These are phyloP conservation scores for Eudemis profundana DNA, from an alignment of 2,888 invertebrate genomes.

Conservation along the genomic window DNA sequence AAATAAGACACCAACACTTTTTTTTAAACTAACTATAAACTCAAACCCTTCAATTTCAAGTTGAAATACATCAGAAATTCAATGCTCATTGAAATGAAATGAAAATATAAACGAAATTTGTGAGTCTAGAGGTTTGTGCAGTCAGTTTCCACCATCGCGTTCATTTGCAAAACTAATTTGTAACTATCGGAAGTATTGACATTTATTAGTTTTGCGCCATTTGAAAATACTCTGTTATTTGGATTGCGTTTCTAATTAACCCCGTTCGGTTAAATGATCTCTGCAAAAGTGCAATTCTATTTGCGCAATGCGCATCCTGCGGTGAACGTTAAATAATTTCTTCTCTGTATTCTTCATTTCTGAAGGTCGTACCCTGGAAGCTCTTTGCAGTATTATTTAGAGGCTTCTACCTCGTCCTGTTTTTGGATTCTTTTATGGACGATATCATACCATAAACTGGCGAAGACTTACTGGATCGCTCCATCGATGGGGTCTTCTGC, in stretches of 20 bases:
- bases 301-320: slow-evolving; percentile 1
- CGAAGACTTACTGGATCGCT: too few relatives aligned
- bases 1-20: too few relatives aligned
- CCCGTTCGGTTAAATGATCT: slow-evolving; percentile 17
- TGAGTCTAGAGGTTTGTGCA: not conserved
- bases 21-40: too few relatives aligned
- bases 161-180: slow-evolving; percentile 30
- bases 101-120: not conserved
- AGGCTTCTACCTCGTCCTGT: too few relatives aligned
- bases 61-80: too few relatives aligned
- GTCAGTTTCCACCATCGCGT: slow-evolving; percentile 10
- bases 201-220: slow-evolving; percentile 38
- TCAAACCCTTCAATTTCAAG: too few relatives aligned
- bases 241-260: slow-evolving; percentile 33
- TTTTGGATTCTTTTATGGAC: too few relatives aligned
- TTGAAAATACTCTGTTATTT: slow-evolving; percentile 31
- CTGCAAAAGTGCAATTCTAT: slow-evolving; percentile 2
- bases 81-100: not conserved
- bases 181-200: slow-evolving; percentile 26
- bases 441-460: not conserved
- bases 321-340: too few relatives aligned
- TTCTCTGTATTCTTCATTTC: too few relatives aligned
- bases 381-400: too few relatives aligned
- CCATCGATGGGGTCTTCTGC: too few relatives aligned
- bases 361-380: too few relatives aligned